Evolutionary conservation across 1,140 invertebrate species (phyloP).

Genomic region (Megathymus violae): DNA sequence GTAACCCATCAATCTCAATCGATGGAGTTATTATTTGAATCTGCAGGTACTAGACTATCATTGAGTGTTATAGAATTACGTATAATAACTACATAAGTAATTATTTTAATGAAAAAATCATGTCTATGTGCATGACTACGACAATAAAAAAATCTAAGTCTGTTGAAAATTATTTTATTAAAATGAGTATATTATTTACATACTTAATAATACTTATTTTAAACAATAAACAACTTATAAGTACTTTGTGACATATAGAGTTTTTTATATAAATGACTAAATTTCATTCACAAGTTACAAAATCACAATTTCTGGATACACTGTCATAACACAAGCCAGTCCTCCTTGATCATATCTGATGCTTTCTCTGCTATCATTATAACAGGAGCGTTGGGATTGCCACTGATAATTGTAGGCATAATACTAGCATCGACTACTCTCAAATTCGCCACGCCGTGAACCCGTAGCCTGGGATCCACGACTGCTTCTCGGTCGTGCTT

Average conservation of each 20-base stretch:
- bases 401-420: conserved; percentile 92
- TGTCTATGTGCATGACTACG: no score
- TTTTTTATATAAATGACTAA: conserved; percentile 54
- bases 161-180: conserved; percentile 1
- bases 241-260: conserved; percentile 65
- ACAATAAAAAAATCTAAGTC: no score
- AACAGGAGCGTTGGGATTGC: conserved; percentile 91
- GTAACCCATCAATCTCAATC: background rate
- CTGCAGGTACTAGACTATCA: no score
- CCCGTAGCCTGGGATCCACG: conserved; percentile 90
- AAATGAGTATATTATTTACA: conserved; percentile 51
- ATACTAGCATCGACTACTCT: conserved; percentile 91
- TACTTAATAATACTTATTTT: conserved; percentile 58
- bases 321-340: conserved; percentile 85
- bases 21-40: background rate
- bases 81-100: no score
- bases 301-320: conserved; percentile 45
- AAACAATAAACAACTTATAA: conserved; percentile 58
- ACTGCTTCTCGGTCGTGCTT: conserved; percentile 89
- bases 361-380: conserved; percentile 93
- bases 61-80: no score
- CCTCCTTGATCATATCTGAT: conserved; percentile 91
- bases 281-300: conserved; percentile 25
- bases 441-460: conserved; percentile 89
- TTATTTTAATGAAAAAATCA: no score